A percentile compares a stretch with the other conserved stretches of the same genome.
phyloP scores from a whole-genome alignment of 1,140 invertebrate genomes.

The Platyura marginata region DNA sequence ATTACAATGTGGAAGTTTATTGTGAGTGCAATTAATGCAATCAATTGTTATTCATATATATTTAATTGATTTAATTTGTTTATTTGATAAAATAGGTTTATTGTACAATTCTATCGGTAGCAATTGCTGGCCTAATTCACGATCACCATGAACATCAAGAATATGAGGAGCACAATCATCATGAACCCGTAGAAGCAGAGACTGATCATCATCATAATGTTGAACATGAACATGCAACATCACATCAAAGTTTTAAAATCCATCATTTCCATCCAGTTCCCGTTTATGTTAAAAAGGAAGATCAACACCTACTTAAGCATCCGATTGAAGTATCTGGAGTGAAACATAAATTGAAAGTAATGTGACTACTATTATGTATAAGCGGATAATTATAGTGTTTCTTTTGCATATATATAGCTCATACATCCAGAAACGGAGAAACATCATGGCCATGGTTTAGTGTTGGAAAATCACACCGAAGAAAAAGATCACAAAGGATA shows the following conservation, averaged over 20 bases:
- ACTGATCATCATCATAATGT: slow-evolving; percentile 35
- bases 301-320: slow-evolving; percentile 36
- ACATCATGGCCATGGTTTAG: slow-evolving; percentile 31
- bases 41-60: slow-evolving; percentile 12
- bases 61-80: slow-evolving; percentile 9
- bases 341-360: slow-evolving; percentile 31
- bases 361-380: not conserved
- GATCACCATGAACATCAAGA: slow-evolving; percentile 6
- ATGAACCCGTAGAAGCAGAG: slow-evolving; percentile 30
- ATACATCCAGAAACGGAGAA: slow-evolving; percentile 36
- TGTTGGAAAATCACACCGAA: slow-evolving; percentile 34
- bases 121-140: slow-evolving; percentile 5
- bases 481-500: slow-evolving; percentile 27
- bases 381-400: not conserved
- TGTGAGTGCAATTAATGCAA: slow-evolving; percentile 14
- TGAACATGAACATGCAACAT: slow-evolving; percentile 39
- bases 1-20: slow-evolving; percentile 17
- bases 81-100: slow-evolving; percentile 17
- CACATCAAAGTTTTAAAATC: slow-evolving; percentile 42
- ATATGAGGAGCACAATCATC: slow-evolving; percentile 19
- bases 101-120: slow-evolving; percentile 1
- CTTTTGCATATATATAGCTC: slow-evolving; percentile 5
- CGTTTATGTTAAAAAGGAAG: slow-evolving; percentile 42
- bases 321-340: slow-evolving; percentile 37
- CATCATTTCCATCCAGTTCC: slow-evolving; percentile 43